phyloP scores from a whole-genome alignment of 2,797 vertebrate species.

The Lophotriccus pileatus region DNA sequence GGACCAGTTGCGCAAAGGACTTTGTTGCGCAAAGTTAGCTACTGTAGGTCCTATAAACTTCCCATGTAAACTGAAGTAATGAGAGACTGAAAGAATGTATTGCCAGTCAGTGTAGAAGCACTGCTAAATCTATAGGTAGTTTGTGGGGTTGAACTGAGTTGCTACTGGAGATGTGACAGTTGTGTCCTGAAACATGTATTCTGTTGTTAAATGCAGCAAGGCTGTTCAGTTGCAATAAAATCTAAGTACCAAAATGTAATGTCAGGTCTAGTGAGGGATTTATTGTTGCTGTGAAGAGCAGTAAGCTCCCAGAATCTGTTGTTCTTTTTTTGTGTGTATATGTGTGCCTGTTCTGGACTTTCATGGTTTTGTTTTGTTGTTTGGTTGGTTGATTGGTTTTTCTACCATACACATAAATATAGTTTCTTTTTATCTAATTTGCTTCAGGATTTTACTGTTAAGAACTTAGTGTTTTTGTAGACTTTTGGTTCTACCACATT shows the following conservation, averaged over 20 bases:
- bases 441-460: neutral
- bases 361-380: neutral
- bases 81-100: neutral
- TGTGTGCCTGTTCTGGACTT: neutral
- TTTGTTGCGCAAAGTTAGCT: neutral
- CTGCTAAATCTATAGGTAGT: neutral
- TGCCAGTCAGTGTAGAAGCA: neutral
- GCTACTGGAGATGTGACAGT: neutral
- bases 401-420: neutral
- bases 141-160: neutral
- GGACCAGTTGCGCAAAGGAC: too few species aligned
- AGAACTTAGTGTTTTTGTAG: neutral
- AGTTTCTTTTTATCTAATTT: neutral
- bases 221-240: neutral
- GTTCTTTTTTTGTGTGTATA: neutral
- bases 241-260: neutral
- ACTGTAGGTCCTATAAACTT: neutral
- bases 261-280: neutral
- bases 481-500: neutral
- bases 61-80: neutral
- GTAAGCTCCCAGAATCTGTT: neutral
- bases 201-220: neutral
- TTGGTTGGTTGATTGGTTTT: neutral
- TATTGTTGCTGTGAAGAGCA: neutral
- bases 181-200: neutral